Conservation (phyloP, 2,113 vertebrate species). For the Cephalopterus ornatus region DNA sequence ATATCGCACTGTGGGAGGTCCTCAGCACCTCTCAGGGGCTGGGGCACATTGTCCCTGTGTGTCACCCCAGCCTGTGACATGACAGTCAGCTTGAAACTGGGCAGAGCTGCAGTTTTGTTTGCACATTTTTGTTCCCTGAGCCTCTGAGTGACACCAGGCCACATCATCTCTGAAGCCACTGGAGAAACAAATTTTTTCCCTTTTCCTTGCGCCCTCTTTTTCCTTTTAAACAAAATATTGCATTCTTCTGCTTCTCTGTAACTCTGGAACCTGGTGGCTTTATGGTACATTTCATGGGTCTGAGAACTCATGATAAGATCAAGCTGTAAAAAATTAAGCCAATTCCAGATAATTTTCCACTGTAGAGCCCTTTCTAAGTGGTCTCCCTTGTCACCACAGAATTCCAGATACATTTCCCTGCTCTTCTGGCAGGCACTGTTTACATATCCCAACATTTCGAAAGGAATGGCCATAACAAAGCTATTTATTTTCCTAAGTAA, state of each 20-base stretch:
- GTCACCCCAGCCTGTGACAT: background rate
- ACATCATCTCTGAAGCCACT: background rate
- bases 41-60: rapidly evolving
- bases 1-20: background rate
- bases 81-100: background rate
- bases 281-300: background rate
- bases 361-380: background rate
- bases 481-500: constrained; percentile 1
- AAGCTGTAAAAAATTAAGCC: background rate
- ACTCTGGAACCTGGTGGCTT: background rate
- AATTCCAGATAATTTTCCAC: background rate
- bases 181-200: background rate
- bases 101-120: background rate
- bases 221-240: background rate
- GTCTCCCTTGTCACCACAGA: background rate
- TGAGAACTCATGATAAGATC: background rate
- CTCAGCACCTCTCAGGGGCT: background rate
- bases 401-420: background rate
- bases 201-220: background rate
- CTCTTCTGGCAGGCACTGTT: background rate
- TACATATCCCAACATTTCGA: background rate
- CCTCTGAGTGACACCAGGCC: background rate
- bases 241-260: background rate
- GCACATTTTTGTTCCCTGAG: background rate
- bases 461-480: constrained; percentile 14